Percentiles rank a stretch among this genome's conserved stretches.
These are phyloP conservation scores for Philypnodon macrostomus DNA, from an alignment of 2,797 vertebrate species.

Conservation along the genomic window DNA sequence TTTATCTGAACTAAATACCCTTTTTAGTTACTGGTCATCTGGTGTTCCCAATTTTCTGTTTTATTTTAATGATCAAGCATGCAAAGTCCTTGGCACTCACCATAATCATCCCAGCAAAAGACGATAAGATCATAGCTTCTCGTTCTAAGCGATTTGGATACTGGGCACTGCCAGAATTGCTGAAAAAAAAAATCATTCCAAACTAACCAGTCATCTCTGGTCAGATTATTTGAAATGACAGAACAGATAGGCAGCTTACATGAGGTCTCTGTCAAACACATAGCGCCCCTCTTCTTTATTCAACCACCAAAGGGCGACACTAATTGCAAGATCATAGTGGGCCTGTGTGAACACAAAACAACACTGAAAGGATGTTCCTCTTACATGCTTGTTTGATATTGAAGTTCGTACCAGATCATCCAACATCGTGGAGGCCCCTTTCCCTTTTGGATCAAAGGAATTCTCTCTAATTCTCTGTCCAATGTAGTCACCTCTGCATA, in stretches of 20 bases:
- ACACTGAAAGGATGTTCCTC: background rate
- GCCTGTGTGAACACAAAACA: slow-evolving; percentile 62
- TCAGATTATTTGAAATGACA: background rate
- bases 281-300: slow-evolving; percentile 60
- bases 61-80: too few relatives aligned
- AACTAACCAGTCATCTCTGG: background rate
- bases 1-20: too few relatives aligned
- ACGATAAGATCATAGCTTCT: slow-evolving; percentile 89
- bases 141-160: slow-evolving; percentile 76
- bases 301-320: slow-evolving; percentile 80
- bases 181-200: slow-evolving; percentile 16
- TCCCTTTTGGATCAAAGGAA: slow-evolving; percentile 84
- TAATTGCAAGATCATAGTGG: slow-evolving; percentile 84
- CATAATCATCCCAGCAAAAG: slow-evolving; percentile 84
- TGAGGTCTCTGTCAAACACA: slow-evolving; percentile 46
- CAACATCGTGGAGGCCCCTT: slow-evolving; percentile 72
- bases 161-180: slow-evolving; percentile 34
- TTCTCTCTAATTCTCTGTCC: slow-evolving; percentile 84
- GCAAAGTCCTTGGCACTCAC: slow-evolving; percentile 66
- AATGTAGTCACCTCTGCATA: slow-evolving; percentile 80
- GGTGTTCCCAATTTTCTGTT: too few relatives aligned
- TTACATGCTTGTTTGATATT: background rate
- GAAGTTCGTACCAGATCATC: slow-evolving; percentile 80
- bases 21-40: too few relatives aligned
- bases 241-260: slow-evolving; percentile 51